Base-by-base conservation (phyloP, 2,113 vertebrate species). In the Esox niger region DNA sequence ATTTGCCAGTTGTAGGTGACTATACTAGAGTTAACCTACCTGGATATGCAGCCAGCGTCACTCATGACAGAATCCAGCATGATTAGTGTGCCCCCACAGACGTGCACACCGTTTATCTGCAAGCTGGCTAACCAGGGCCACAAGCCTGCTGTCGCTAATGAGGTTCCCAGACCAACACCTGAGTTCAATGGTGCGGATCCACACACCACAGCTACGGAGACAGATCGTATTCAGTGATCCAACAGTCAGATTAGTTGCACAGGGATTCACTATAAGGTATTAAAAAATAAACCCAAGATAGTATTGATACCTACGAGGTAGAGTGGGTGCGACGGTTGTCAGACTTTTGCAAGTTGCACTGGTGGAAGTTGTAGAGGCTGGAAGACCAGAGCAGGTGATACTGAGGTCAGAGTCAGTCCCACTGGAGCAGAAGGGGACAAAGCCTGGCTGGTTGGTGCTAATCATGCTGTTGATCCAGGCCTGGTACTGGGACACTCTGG, bases 61-160 rank as follows among this genome's bases (percentile, higher is more conserved):
- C 64, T 92, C 65, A 94, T 15, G 63, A 94, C 90, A 61, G 79
- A 82, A 30, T 67, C 74, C 6, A 38, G 10, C 1, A 78, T 11
- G 23, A 94, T 85, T 73, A 94, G 88, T 17, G 89, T 86, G 61
- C 88, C 93, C 1, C 88, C 89, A 11, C 92, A 93, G 11, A 89
- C 11, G 1, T 93, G 92, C 0, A 0, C 0, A 0, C 81, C 49
- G 0, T 71, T 8, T 1, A 54, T 27, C 64, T 88, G 89, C 26
- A 93, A 66, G 71, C 91, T 94, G 27, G 87, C 91, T 76, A 93
- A 89, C 93, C 91, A 93, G 0, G 93, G 92, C 92, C 92, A 94
- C 1, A 20, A 5, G 0, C 62, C 82, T 27, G 38, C 32, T 58
- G 56, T 29, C 30, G 33, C 32, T n/a, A 10, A 13, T 6, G 62